Percentiles rank a stretch among this genome's conserved stretches.
Evolutionary conservation across 2,113 vertebrate genomes (phyloP).

Genomic region (Amazona vittata): DNA sequence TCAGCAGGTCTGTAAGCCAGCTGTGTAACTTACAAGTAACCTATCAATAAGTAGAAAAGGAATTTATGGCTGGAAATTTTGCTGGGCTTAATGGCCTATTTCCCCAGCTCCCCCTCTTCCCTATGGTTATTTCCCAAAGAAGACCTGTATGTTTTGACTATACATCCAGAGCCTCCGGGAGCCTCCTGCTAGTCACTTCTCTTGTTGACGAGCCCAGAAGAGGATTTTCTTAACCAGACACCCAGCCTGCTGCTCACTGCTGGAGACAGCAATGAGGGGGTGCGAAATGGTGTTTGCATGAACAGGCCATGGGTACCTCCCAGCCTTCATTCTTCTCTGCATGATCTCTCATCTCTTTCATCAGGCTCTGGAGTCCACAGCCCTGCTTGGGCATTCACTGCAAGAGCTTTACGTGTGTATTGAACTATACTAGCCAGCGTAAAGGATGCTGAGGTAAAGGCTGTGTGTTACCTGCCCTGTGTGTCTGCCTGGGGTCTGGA

Average conservation of each 20-base stretch:
- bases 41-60: neutral
- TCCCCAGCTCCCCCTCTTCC: neutral
- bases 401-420: neutral
- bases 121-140: neutral
- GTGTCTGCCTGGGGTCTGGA: neutral
- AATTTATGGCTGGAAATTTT: neutral
- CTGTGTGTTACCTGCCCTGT: neutral
- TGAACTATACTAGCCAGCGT: neutral
- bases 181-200: neutral
- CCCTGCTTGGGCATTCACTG: neutral
- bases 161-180: neutral
- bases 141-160: neutral
- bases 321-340: neutral
- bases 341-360: neutral
- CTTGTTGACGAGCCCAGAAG: neutral
- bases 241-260: neutral
- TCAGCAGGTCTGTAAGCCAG: neutral
- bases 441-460: neutral
- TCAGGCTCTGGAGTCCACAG: neutral
- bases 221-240: neutral
- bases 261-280: neutral
- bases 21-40: neutral
- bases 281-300: fast-evolving
- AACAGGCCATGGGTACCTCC: neutral
- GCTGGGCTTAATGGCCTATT: neutral